Evolutionary conservation across 2,797 vertebrate species (phyloP).

Genomic region (Acomys russatus): DNA sequence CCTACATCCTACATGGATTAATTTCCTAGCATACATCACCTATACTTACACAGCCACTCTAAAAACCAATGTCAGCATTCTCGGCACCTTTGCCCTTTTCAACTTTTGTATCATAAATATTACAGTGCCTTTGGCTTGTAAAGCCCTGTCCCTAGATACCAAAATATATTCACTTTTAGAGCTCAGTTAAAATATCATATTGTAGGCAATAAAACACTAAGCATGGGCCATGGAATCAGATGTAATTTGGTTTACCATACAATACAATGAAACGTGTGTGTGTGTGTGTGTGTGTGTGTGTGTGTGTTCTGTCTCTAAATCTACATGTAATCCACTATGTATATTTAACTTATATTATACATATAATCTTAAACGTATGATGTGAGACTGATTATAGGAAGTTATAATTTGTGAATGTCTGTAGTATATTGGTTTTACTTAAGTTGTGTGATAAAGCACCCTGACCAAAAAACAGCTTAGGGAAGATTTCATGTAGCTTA

Average conservation of each 20-base stretch:
- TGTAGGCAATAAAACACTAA: conserved; percentile 44
- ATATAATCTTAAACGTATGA: not conserved
- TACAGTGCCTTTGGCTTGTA: not conserved
- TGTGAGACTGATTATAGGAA: not conserved
- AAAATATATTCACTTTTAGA: conserved; percentile 45
- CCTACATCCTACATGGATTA: not conserved
- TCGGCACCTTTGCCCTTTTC: not conserved
- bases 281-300: too few relatives aligned
- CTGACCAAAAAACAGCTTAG: not conserved
- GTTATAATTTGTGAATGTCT: not conserved
- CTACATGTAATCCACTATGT: not conserved
- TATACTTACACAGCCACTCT: not conserved
- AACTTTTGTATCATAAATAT: conserved; percentile 44
- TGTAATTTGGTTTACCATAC: conserved; percentile 12
- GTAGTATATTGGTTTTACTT: not conserved
- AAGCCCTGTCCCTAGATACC: not conserved
- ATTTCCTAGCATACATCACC: not conserved
- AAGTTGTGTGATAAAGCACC: not conserved
- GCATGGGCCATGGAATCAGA: not conserved
- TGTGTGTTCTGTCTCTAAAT: not conserved
- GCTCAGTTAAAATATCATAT: conserved; percentile 41
- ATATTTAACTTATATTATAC: not conserved
- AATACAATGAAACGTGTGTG: not conserved
- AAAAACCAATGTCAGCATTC: not conserved
- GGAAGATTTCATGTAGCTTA: not conserved